Base-by-base conservation (phyloP, 1,140 invertebrate species). In the Anthonomus grandis region DNA sequence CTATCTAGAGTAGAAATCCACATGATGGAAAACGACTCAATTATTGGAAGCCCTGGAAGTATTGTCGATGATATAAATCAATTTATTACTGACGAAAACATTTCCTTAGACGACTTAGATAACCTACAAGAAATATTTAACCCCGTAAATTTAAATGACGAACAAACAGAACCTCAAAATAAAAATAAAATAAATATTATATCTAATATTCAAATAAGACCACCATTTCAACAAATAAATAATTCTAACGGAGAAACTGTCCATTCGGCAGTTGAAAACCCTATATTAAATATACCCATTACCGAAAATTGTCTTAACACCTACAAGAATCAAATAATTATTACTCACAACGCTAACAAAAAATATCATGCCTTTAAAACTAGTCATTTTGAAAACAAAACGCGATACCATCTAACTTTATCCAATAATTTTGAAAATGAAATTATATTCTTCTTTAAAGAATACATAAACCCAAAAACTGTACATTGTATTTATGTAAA, bases 101-200 rank as follows among this genome's bases (percentile, higher is more conserved):
- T n/a, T n/a, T n/a, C n/a, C n/a, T n/a, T n/a, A n/a, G n/a, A n/a
- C n/a, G n/a, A n/a, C n/a, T n/a, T 31, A 3, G 27, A 38, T 15
- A 15, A 19, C 19, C n/a, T 24, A 22, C 36, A 13, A 1, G 37
- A 50, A 21, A 18, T 19, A 21, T 21, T 37, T 13, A 9, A 48
- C 15, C 4, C 25, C 15, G 10, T 21, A 13, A 15, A 53, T 42
- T 2, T 19, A 8, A 15, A 50, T n/a, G n/a, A n/a, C n/a, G n/a
- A n/a, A n/a, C n/a, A n/a, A n/a, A n/a, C n/a, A n/a, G n/a, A n/a
- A n/a, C n/a, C n/a, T n/a, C n/a, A n/a, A n/a, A n/a, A n/a, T n/a
- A n/a, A n/a, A n/a, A n/a, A n/a, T n/a, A 55, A 45, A 55, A 55
- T 50, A n/a, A 48, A 50, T 27, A 38, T 38, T 5, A 18, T 50